A percentile compares a stretch with the other conserved stretches of the same genome.
Conservation (phyloP, 2,888 invertebrate genomes). For the Podabrus alpinus region DNA sequence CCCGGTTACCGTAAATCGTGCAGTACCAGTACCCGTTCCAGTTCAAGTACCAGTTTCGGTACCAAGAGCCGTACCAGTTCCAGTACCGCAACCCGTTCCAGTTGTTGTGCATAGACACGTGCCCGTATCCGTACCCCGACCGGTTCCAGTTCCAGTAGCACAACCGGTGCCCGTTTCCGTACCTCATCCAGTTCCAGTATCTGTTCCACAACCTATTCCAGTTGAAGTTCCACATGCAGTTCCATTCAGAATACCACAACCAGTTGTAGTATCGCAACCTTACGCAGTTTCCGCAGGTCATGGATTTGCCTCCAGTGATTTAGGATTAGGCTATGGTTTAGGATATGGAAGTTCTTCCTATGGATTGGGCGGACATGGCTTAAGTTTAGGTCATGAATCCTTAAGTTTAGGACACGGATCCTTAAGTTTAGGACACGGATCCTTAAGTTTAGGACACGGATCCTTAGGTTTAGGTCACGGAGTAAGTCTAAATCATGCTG, state of each 20-base stretch:
- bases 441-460: constrained; percentile 16
- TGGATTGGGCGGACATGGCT: constrained; percentile 22
- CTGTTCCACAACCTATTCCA: constrained; percentile 38
- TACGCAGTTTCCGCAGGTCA: constrained; percentile 26
- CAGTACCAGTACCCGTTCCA: constrained; percentile 40
- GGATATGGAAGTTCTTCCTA: constrained; percentile 17
- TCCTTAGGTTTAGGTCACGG: constrained; percentile 10
- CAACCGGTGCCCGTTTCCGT: constrained; percentile 43
- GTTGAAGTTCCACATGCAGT: constrained; percentile 40
- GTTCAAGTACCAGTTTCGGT: constrained; percentile 41
- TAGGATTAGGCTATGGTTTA: constrained; percentile 29
- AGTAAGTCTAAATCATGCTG: background rate
- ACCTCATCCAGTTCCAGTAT: constrained; percentile 40
- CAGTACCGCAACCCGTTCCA: constrained; percentile 36
- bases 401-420: constrained; percentile 13
- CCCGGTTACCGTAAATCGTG: constrained; percentile 38
- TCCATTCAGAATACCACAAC: constrained; percentile 39
- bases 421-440: constrained; percentile 14
- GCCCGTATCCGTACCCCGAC: constrained; percentile 49
- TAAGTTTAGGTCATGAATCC: constrained; percentile 27
- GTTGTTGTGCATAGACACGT: constrained; percentile 36
- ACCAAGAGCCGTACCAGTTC: constrained; percentile 39
- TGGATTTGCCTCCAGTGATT: constrained; percentile 17
- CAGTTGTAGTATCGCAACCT: constrained; percentile 33
- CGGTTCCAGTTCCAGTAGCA: constrained; percentile 43